A percentile compares a stretch with the other conserved stretches of the same genome.
Conservation (phyloP, 2,797 vertebrate species). For the Megalops cyprinoides region DNA sequence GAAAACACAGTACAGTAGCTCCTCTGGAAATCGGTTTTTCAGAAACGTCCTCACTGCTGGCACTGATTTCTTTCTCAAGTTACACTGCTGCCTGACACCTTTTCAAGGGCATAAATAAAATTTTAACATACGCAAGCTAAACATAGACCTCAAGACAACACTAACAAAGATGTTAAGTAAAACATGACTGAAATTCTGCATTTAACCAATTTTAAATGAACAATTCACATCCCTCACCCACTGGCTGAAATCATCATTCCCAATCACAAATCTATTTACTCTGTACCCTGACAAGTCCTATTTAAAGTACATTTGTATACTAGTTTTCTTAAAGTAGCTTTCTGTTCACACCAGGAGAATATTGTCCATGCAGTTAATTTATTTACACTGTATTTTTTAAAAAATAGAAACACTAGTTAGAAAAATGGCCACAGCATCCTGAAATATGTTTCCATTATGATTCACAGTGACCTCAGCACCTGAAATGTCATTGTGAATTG, state of each 20-base stretch:
- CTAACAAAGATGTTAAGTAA: conserved; percentile 23
- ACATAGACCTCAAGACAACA: not conserved
- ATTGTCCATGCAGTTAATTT: conserved; percentile 51
- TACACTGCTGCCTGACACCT: not conserved
- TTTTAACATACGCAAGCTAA: not conserved
- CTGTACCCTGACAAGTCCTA: conserved; percentile 17
- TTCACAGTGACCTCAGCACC: conserved; percentile 49
- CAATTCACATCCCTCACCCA: conserved; percentile 1
- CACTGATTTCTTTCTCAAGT: not conserved
- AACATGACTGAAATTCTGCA: not conserved
- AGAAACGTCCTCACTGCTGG: not conserved
- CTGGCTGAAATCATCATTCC: conserved; percentile 29
- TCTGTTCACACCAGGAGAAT: conserved; percentile 51
- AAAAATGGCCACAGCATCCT: conserved; percentile 6
- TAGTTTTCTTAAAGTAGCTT: conserved; percentile 41
- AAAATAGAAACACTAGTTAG: not conserved
- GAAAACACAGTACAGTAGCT: conserved; percentile 16
- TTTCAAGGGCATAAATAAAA: not conserved
- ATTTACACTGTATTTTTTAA: conserved; percentile 15
- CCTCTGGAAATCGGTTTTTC: not conserved
- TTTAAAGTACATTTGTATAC: conserved; percentile 32
- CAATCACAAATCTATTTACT: not conserved
- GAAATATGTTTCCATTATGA: conserved; percentile 50
- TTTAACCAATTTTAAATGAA: not conserved
- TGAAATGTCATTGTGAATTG: conserved; percentile 42